phyloP scores from a whole-genome alignment of 1,140 invertebrate species.

The honey bee (Apis mellifera) region DNA sequence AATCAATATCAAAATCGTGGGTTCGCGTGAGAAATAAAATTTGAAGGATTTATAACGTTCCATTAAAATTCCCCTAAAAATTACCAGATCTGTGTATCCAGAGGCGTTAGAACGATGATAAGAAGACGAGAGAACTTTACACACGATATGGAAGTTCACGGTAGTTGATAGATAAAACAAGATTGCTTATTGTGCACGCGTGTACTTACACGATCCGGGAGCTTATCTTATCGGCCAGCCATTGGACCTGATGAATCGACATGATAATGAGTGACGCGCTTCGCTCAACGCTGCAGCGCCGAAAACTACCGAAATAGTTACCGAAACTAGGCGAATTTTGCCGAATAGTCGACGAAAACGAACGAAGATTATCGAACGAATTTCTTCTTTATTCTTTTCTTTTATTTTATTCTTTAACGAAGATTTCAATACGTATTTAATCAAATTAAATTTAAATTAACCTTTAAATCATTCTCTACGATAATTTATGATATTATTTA shows the following conservation, averaged over 20 bases:
- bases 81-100: neutral
- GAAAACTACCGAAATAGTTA: constrained; percentile 36
- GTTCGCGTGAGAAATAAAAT: too few relatives aligned
- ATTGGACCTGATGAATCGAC: constrained; percentile 40
- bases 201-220: constrained; percentile 19
- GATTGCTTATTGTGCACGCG: constrained; percentile 34
- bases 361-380: neutral
- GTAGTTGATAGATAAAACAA: constrained; percentile 40
- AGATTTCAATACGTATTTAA: too few relatives aligned
- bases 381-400: neutral
- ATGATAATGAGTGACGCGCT: constrained; percentile 4
- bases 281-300: constrained; percentile 11
- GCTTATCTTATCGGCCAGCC: constrained; percentile 40
- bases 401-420: too few relatives aligned
- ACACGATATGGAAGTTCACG: neutral
- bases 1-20: too few relatives aligned
- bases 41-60: neutral
- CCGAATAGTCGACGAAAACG: neutral
- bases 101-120: neutral
- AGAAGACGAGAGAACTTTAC: neutral
- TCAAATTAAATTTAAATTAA: too few relatives aligned
- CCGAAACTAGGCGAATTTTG: too few relatives aligned
- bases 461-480: too few relatives aligned
- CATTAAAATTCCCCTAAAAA: neutral
- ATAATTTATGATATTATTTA: too few relatives aligned